phyloP scores from a whole-genome alignment of 2,888 invertebrate genomes.

The Platynereis dumerilii region DNA sequence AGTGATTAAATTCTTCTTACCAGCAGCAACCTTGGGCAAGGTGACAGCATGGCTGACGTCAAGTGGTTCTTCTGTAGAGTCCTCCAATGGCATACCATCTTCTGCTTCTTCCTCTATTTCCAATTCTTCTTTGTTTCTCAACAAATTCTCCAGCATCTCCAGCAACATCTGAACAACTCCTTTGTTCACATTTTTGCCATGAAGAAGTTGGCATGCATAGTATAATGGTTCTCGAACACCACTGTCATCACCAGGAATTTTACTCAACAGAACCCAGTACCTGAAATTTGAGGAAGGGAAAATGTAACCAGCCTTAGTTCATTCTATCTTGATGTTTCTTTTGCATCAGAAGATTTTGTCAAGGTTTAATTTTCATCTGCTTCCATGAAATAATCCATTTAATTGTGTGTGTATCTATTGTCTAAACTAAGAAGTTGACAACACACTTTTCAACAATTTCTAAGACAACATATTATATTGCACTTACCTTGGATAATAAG shows the following conservation, averaged over 20 bases:
- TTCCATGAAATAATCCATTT: too few relatives aligned
- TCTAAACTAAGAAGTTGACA: neutral
- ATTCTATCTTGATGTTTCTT: too few relatives aligned
- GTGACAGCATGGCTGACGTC: neutral
- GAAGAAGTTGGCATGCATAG: conserved; percentile 75
- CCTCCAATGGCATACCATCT: neutral
- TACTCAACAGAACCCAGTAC: conserved; percentile 76
- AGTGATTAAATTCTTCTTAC: too few relatives aligned
- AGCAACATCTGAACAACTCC: conserved; percentile 67
- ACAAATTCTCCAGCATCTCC: conserved; percentile 57
- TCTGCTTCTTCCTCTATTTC: conserved; percentile 39
- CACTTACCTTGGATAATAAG: conserved; percentile 73
- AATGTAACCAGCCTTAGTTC: neutral
- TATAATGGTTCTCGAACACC: conserved; percentile 71
- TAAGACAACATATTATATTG: neutral
- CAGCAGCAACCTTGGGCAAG: too few relatives aligned
- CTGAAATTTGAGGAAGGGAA: conserved; percentile 30
- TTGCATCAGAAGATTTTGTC: too few relatives aligned
- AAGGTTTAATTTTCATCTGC: too few relatives aligned
- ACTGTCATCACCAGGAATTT: conserved; percentile 59
- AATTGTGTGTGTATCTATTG: neutral
- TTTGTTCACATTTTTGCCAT: conserved; percentile 72
- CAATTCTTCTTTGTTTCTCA: conserved; percentile 41
- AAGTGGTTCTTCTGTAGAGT: neutral
- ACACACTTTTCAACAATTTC: neutral